These are phyloP conservation scores for Gandaritis pyraliata DNA, from an alignment of 2,888 invertebrate genomes.

Conservation along the genomic window DNA sequence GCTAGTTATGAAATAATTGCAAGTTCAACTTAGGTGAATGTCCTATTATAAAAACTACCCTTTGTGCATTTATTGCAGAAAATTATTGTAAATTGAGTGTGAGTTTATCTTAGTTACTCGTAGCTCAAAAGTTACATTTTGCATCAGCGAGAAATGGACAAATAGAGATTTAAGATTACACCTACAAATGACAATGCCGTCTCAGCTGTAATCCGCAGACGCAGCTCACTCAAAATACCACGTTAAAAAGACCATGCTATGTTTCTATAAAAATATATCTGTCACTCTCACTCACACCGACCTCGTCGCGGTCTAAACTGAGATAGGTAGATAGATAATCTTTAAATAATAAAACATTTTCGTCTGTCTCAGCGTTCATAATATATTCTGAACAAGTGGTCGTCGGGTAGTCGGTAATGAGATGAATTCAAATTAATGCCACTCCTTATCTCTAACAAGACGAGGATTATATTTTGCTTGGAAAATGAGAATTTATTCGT, in stretches of 20 bases:
- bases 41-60: too few species aligned
- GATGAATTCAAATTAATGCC: constrained; percentile 64
- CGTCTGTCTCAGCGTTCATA: constrained; percentile 54
- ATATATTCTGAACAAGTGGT: constrained; percentile 60
- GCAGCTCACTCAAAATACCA: constrained; percentile 34
- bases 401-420: constrained; percentile 56
- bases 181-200: constrained; percentile 22
- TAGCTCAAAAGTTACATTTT: neutral
- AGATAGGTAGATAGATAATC: constrained; percentile 44
- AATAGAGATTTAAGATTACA: constrained; percentile 20
- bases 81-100: too few species aligned
- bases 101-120: too few species aligned
- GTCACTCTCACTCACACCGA: constrained; percentile 28
- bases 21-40: too few species aligned
- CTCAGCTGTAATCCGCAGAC: constrained; percentile 28
- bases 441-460: constrained; percentile 60
- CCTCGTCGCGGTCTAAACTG: constrained; percentile 16
- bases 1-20: too few species aligned
- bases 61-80: too few species aligned
- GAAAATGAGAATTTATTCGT: constrained; percentile 57
- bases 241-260: constrained; percentile 30
- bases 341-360: constrained; percentile 58
- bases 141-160: constrained; percentile 9
- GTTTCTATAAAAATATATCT: constrained; percentile 34
- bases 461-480: constrained; percentile 60